phyloP scores from a whole-genome alignment of 2,888 invertebrate genomes.

The Leptinotarsa haldemani region DNA sequence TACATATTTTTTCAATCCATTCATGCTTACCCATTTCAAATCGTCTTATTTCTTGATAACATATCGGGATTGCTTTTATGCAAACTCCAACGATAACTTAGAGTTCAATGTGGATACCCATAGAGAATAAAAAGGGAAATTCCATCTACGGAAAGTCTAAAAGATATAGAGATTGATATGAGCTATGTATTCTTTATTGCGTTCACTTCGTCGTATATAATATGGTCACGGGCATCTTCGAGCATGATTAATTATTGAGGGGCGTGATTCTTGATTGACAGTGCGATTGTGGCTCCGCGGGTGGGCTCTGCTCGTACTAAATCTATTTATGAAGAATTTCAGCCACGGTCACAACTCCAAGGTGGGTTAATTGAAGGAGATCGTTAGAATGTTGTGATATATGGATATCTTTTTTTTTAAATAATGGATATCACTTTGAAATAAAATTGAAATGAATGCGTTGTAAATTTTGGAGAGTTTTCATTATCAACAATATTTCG shows the following conservation, averaged over 20 bases:
- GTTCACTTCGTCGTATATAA: constrained; percentile 20
- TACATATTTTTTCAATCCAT: no score
- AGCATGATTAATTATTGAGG: constrained; percentile 65
- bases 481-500: no score
- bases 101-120: not conserved
- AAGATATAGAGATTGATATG: constrained; percentile 26
- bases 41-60: not conserved
- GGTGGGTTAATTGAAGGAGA: constrained; percentile 9
- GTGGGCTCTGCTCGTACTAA: constrained; percentile 54
- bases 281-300: constrained; percentile 64
- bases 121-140: constrained; percentile 22
- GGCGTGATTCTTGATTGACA: constrained; percentile 66
- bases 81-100: not conserved
- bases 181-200: constrained; percentile 17
- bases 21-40: no score
- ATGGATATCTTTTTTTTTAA: not conserved
- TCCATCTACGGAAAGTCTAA: constrained; percentile 20
- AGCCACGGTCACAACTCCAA: constrained; percentile 4
- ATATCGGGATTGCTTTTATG: no score
- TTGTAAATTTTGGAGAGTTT: no score
- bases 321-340: constrained; percentile 20
- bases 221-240: constrained; percentile 53
- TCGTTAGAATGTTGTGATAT: not conserved
- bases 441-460: no score
- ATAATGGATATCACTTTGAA: no score